Base-by-base conservation (phyloP, 2,888 invertebrate species). In the Microctonus brassicae region DNA sequence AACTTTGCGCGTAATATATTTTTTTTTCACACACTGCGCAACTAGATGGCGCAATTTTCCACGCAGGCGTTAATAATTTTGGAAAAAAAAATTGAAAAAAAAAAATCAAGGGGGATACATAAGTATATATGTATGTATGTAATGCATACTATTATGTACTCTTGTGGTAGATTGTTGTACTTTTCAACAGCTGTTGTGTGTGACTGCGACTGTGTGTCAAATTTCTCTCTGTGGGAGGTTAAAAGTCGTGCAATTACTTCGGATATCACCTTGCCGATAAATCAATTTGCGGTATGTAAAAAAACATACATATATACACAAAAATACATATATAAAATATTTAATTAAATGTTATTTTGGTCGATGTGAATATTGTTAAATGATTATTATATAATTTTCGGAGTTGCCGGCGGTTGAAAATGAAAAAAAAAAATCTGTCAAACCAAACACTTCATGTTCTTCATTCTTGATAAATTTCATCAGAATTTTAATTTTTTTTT, bases 161-260 rank as follows among this genome's bases (percentile, higher is more conserved):
- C 78, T 78, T 52, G 55, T 69, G 81, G 69, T 36, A 10, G 53
- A 60, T 26, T 47, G 20, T 29, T 57, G 57, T 71, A 79, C 73
- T 74, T 76, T 29, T 39, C 70, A 78, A 83, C 85, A 85, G 84
- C 84, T 84, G 84, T 84, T 78, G 76, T 71, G 29, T 20, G 52
- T 26, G 33, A 13, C 26, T 26, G 29, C 29, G 22, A 57, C 73
- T 73, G 73, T 77, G 80, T 82, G 83, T 84, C 83, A 84, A 83
- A 81, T n/a, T n/a, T n/a, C n/a, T 78, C 81, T 74, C 78, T 75
- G 82, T 78, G 80, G 83, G 83, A 82, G 84, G 82, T 82, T 83
- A 82, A 77, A 77, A 75, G 60, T 72, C 74, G 78, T 73, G 72
- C 62, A 75, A 71, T 47, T 73, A 71, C 75, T 77, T 70, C 70